phyloP scores from a whole-genome alignment of 2,797 vertebrate species.

The Crypturellus tataupa region DNA sequence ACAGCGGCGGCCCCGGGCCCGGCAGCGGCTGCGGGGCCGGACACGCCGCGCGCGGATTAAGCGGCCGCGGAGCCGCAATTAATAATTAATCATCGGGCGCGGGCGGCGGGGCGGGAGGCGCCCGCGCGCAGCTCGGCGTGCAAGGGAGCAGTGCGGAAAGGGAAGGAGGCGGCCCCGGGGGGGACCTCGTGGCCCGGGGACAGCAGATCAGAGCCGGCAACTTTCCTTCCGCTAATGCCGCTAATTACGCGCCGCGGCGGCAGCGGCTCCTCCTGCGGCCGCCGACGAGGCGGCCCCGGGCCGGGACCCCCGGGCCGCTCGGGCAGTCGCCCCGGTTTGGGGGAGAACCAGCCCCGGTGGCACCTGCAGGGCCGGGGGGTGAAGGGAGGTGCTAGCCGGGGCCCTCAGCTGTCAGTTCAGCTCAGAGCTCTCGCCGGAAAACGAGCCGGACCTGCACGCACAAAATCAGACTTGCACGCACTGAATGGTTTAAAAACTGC shows the following conservation, averaged over 20 bases:
- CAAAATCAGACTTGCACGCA: background rate
- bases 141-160: background rate
- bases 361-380: background rate
- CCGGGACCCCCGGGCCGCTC: background rate
- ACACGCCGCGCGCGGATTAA: slow-evolving; percentile 71
- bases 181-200: slow-evolving; percentile 10
- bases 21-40: slow-evolving; percentile 57
- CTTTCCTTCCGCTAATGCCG: slow-evolving; percentile 59
- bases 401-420: rapidly evolving
- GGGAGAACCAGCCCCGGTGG: no score
- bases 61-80: slow-evolving; percentile 62
- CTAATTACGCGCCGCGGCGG: slow-evolving; percentile 45
- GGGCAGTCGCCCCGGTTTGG: no score
- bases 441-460: background rate
- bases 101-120: background rate
- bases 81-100: slow-evolving; percentile 74
- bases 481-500: background rate
- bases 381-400: background rate
- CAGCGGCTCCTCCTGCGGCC: no score
- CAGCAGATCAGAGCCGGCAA: slow-evolving; percentile 35
- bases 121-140: background rate
- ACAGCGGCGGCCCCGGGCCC: slow-evolving; percentile 35
- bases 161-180: background rate
- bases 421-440: background rate
- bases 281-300: background rate